Percentiles rank a stretch among this genome's conserved stretches.
Conservation (phyloP, 2,888 invertebrate genomes). For the Timema cristinae region DNA sequence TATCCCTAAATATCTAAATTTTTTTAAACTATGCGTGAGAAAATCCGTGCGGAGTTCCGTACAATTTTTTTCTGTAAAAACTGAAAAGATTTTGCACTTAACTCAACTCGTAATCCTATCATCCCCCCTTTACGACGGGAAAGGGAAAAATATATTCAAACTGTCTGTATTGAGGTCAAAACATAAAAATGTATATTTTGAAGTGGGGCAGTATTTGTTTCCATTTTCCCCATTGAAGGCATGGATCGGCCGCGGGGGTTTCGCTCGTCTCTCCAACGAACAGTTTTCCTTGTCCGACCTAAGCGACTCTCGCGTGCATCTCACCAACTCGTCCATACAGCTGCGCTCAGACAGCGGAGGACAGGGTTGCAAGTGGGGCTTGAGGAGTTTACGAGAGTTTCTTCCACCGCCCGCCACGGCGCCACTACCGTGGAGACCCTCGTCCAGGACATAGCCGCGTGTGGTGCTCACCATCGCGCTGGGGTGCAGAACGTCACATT, state of each 20-base stretch:
- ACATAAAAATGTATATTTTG: too few species aligned
- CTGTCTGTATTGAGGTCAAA: too few species aligned
- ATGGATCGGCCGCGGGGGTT: conserved; percentile 58
- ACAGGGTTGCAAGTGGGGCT: conserved; percentile 56
- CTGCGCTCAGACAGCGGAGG: conserved; percentile 31
- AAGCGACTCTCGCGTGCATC: conserved; percentile 54
- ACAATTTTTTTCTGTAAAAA: too few species aligned
- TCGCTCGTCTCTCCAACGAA: conserved; percentile 57
- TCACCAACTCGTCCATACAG: conserved; percentile 57
- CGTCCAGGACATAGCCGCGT: conserved; percentile 50
- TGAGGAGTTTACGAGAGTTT: conserved; percentile 51
- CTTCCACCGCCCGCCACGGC: conserved; percentile 53
- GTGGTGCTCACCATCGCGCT: conserved; percentile 51
- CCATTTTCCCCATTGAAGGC: conserved; percentile 45
- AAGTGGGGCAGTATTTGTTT: not conserved
- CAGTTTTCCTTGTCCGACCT: conserved; percentile 54
- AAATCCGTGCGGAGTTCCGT: too few species aligned
- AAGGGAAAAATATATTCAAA: too few species aligned
- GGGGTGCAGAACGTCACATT: conserved; percentile 51
- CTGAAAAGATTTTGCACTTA: too few species aligned
- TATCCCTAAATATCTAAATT: too few species aligned
- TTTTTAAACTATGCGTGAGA: too few species aligned
- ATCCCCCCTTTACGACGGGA: too few species aligned
- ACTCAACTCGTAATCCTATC: too few species aligned
- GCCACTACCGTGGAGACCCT: conserved; percentile 43